Percentiles rank a stretch among this genome's conserved stretches.
Evolutionary conservation across 64 coral and sea anemone genomes (phyloP).

Genomic region (Montipora efflorescens): DNA sequence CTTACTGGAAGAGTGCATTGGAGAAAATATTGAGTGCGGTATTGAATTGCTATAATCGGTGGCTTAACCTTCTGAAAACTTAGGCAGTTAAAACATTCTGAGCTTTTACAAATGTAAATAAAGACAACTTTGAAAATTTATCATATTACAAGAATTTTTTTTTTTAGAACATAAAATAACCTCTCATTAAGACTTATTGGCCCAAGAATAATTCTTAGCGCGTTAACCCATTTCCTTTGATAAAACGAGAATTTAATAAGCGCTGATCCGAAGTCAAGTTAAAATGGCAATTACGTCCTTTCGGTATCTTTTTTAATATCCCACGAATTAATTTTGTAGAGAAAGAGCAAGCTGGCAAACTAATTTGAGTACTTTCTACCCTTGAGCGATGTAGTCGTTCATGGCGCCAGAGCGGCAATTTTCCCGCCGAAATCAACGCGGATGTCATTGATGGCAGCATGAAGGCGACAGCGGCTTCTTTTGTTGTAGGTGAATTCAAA

Average conservation of each 20-base stretch:
- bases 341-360: conserved; percentile 4
- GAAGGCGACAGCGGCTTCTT: conserved; percentile 29
- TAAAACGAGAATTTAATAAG: not conserved
- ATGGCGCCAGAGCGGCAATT: conserved; percentile 41
- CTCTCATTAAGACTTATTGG: too few relatives aligned
- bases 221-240: too few relatives aligned
- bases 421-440: conserved; percentile 41
- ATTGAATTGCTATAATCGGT: too few relatives aligned
- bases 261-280: not conserved
- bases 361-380: conserved; percentile 21
- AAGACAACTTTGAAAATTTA: too few relatives aligned
- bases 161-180: too few relatives aligned
- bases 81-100: too few relatives aligned
- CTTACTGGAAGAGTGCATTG: too few relatives aligned
- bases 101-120: too few relatives aligned
- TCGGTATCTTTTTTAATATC: conserved; percentile 25
- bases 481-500: conserved; percentile 20
- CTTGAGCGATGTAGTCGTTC: conserved; percentile 7
- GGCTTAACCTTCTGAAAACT: too few relatives aligned
- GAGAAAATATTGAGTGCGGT: too few relatives aligned
- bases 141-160: too few relatives aligned
- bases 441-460: conserved; percentile 34
- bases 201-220: too few relatives aligned
- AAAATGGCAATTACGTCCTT: conserved; percentile 5
- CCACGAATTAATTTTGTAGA: not conserved